Evolutionary conservation across 2,888 invertebrate species (phyloP).

Genomic region (Leucoma salicis): DNA sequence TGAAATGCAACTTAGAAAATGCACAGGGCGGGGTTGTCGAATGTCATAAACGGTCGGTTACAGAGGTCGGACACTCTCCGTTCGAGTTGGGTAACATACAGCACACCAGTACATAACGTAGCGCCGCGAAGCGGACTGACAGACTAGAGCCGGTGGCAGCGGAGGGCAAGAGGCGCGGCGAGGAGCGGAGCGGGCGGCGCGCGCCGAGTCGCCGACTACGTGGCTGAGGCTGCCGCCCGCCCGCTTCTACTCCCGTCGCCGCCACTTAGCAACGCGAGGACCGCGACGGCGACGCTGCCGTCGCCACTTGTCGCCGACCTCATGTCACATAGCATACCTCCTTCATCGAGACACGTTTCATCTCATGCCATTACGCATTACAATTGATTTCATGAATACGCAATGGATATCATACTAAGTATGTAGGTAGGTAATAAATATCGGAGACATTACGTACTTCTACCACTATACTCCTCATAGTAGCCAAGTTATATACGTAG

Average conservation of each 20-base stretch:
- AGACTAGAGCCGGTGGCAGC: slow-evolving; percentile 18
- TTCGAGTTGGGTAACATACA: slow-evolving; percentile 45
- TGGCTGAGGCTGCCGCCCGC: slow-evolving; percentile 37
- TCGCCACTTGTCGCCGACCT: slow-evolving; percentile 27
- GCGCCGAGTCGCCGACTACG: slow-evolving; percentile 40
- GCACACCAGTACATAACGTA: slow-evolving; percentile 56
- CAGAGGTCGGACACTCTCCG: slow-evolving; percentile 74
- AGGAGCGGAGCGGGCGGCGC: slow-evolving; percentile 51
- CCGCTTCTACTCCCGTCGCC: slow-evolving; percentile 29
- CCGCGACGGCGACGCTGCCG: slow-evolving; percentile 30
- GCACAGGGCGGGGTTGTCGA: slow-evolving; percentile 81
- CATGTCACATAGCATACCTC: slow-evolving; percentile 24
- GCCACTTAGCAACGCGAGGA: slow-evolving; percentile 33
- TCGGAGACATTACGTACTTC: too few relatives aligned
- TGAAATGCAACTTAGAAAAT: slow-evolving; percentile 72
- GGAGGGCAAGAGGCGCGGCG: slow-evolving; percentile 38
- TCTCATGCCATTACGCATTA: too few relatives aligned
- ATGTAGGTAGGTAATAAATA: too few relatives aligned
- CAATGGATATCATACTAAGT: too few relatives aligned
- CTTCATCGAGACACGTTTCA: slow-evolving; percentile 23
- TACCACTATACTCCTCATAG: too few relatives aligned
- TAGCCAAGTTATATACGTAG: too few relatives aligned
- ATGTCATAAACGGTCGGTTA: slow-evolving; percentile 76
- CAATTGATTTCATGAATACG: too few relatives aligned
- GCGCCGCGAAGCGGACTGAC: slow-evolving; percentile 70